Conservation (phyloP, 2,888 invertebrate species). For the Stenolophus ochropezus region DNA sequence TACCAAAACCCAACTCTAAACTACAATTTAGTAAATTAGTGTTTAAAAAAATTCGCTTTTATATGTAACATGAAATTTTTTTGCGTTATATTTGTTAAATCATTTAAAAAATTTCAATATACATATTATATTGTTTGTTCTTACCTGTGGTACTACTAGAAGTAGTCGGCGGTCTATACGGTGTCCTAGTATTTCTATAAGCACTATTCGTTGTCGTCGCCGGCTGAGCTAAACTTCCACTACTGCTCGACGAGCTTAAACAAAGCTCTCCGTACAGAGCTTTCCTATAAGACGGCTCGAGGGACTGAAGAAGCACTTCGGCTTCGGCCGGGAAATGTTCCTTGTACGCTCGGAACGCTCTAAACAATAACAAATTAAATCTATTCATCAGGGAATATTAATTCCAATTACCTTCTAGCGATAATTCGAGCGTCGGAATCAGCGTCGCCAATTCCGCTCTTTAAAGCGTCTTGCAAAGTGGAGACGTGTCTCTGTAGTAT, state of each 20-base stretch:
- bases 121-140: too few relatives aligned
- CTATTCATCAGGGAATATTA: too few relatives aligned
- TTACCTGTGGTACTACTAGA: constrained; percentile 74
- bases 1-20: too few relatives aligned
- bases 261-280: constrained; percentile 77
- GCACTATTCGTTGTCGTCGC: constrained; percentile 67
- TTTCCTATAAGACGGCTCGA: constrained; percentile 87
- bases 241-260: constrained; percentile 75
- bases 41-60: too few relatives aligned
- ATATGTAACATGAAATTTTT: too few relatives aligned
- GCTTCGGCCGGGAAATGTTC: constrained; percentile 94
- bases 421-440: constrained; percentile 91
- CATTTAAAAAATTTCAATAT: too few relatives aligned
- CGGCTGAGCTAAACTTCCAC: constrained; percentile 73
- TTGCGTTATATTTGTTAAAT: too few relatives aligned
- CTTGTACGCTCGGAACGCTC: constrained; percentile 93
- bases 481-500: constrained; percentile 88
- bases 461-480: constrained; percentile 87
- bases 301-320: constrained; percentile 85
- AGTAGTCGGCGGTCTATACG: constrained; percentile 69
- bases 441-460: constrained; percentile 93
- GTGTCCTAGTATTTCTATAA: constrained; percentile 70
- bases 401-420: constrained; percentile 83
- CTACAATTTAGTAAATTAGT: too few relatives aligned
- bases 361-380: too few relatives aligned